Percentiles rank a stretch among this genome's conserved stretches.
phyloP scores from a whole-genome alignment of 2,797 vertebrate species.

The Streptopelia turtur region DNA sequence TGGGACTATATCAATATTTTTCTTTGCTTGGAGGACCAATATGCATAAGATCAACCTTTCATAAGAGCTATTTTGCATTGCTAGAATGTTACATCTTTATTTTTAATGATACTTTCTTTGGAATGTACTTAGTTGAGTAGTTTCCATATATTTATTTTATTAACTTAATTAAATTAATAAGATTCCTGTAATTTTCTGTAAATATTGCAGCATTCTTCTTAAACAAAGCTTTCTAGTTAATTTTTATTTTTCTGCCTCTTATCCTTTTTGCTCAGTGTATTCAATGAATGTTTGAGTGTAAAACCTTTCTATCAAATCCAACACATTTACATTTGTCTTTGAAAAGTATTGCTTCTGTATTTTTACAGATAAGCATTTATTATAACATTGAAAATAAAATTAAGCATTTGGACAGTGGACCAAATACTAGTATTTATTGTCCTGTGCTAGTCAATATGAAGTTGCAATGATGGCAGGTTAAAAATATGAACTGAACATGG shows the following conservation, averaged over 20 bases:
- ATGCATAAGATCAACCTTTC: background rate
- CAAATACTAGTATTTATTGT: background rate
- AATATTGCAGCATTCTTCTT: background rate
- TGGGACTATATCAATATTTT: background rate
- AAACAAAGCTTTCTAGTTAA: background rate
- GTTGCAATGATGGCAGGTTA: background rate
- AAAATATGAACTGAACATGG: background rate
- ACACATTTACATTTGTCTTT: background rate
- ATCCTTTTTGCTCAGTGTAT: background rate
- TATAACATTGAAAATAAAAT: background rate
- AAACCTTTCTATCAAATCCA: background rate
- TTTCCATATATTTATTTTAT: background rate
- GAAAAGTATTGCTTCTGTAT: slow-evolving; percentile 5
- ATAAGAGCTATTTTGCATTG: background rate
- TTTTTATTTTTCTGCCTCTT: background rate
- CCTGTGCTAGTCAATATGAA: background rate
- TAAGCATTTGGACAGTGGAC: background rate
- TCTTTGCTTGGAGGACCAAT: background rate
- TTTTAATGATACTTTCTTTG: background rate
- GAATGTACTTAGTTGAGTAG: background rate
- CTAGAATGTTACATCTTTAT: background rate
- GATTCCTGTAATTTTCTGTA: background rate
- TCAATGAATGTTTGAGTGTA: background rate
- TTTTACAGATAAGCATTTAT: slow-evolving; percentile 5
- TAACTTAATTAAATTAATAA: background rate